Conservation (phyloP, 2,797 vertebrate species). For the Phrynocephalus vlangalii region DNA sequence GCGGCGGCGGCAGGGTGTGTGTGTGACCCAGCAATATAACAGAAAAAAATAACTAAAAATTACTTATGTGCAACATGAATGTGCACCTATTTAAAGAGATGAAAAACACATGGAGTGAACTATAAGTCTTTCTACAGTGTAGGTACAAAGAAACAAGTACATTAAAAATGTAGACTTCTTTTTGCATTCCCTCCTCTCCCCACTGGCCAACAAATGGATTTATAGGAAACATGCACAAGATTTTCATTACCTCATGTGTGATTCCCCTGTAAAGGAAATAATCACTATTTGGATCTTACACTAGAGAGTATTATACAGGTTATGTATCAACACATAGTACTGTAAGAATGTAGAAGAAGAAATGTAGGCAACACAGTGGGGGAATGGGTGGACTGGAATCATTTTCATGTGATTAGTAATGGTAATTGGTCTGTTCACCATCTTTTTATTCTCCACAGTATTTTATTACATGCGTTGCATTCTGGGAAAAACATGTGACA, state of each 20-base stretch:
- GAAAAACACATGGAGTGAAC: neutral
- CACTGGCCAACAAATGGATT: neutral
- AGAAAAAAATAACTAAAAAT: neutral
- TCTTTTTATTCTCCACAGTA: neutral
- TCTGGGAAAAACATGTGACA: neutral
- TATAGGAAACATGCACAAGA: neutral
- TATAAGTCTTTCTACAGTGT: neutral
- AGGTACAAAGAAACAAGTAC: neutral
- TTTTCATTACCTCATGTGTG: neutral
- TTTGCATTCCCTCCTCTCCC: neutral
- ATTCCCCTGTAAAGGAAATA: neutral
- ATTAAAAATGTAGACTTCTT: neutral
- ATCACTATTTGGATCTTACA: neutral
- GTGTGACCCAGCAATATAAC: neutral
- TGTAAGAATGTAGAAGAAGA: neutral
- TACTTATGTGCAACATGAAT: neutral
- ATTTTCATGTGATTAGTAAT: neutral
- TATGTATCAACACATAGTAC: neutral
- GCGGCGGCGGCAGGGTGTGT: neutral
- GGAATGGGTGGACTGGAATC: neutral
- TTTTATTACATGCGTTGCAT: neutral
- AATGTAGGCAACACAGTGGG: neutral
- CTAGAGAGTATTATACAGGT: neutral
- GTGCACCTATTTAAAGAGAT: conserved; percentile 13
- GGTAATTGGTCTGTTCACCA: neutral